Conservation (phyloP, 1,140 invertebrate species). For the Ericerus pela region DNA sequence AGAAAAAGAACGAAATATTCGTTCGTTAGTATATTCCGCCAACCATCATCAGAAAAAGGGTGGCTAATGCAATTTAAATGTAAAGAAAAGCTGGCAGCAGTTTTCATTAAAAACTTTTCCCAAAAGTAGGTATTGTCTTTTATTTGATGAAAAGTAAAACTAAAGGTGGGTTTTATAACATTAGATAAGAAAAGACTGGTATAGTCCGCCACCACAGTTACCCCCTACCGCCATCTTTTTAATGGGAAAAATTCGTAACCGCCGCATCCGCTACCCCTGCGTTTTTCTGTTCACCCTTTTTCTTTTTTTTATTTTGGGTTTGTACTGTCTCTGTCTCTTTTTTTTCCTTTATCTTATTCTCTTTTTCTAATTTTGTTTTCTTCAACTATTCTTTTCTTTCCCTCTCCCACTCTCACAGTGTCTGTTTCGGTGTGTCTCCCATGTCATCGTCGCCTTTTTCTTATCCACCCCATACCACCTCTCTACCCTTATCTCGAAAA, state of each 20-base stretch:
- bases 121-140: conserved; percentile 11
- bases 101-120: conserved; percentile 12
- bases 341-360: too few relatives aligned
- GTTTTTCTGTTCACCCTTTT: too few relatives aligned
- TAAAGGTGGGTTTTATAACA: conserved; percentile 12
- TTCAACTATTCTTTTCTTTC: too few relatives aligned
- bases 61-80: conserved; percentile 12
- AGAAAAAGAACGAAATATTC: background rate
- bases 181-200: conserved; percentile 5
- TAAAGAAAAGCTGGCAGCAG: conserved; percentile 11
- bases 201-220: too few relatives aligned
- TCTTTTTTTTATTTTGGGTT: too few relatives aligned
- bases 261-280: too few relatives aligned
- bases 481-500: too few relatives aligned
- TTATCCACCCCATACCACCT: too few relatives aligned
- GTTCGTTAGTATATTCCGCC: too few relatives aligned
- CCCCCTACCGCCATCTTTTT: conserved; percentile 7
- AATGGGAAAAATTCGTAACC: conserved; percentile 12
- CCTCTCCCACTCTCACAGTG: background rate
- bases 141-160: conserved; percentile 12
- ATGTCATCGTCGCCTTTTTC: background rate
- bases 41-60: conserved; percentile 6
- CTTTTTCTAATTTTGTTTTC: too few relatives aligned
- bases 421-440: background rate
- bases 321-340: too few relatives aligned